Evolutionary conservation across 2,888 invertebrate genomes (phyloP), one percentile per base, ranked within the genome.

Genomic region (Allophyes oxyacanthae): DNA sequence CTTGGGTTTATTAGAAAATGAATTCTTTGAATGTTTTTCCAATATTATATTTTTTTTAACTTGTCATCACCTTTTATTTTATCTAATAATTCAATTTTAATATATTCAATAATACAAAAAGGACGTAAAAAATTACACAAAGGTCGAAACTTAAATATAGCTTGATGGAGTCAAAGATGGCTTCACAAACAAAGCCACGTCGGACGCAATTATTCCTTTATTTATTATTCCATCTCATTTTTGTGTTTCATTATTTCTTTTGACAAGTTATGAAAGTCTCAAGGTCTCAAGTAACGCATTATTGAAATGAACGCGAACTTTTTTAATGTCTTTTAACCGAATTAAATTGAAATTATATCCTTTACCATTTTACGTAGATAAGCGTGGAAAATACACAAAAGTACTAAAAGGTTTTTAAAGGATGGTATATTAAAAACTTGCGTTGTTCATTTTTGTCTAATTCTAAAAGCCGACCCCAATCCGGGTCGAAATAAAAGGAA

Each of bases 171-270:
- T 72, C 64, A 68, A 75, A 62, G 65, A 69, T 60, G 56, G 66
- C 57, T 78, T 75, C 65, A 55, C 67, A 76, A 77, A 83, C 78
- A 84, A 82, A 82, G 78, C 76, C 72, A 77, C 72, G 81, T 82
- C 80, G 70, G 65, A 75, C 73, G 75, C 79, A 86, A 86, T 85
- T 84, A 85, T 85, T 81, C 66, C 67, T 79, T 83, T 78, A 83
- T 84, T 84, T 83, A 81, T 83, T 83, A 84, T 83, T 81, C 77
- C 73, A 72, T 81, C 65, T 62, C 57, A 69, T 72, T 75, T 78
- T 77, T 79, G 72, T 79, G 72, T 78, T 81, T 79, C 70, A 63
- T 77, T 79, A 70, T 78, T 82, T 80, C 72, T 77, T 82, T 79
- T 79, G 53, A 76, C 72, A 74, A 78, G 69, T 72, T 69, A 62